Evolutionary conservation across 2,888 invertebrate species (phyloP), one percentile per base, ranked within the genome.

Genomic region (Aquatica leii): DNA sequence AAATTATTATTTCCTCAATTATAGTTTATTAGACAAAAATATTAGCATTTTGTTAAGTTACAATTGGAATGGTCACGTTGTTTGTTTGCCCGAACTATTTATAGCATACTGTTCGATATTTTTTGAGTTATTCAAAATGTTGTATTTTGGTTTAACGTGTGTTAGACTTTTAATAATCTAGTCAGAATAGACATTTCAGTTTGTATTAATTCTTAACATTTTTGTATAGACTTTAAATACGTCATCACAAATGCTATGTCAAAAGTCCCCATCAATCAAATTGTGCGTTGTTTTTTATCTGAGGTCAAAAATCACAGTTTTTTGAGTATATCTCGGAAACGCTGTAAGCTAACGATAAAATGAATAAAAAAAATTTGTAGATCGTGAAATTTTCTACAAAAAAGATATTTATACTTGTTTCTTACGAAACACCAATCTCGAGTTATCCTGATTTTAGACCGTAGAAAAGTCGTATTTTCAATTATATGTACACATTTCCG

Each of bases 281-380:
- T 37, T 37, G 37, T 37, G 37, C 37, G 37, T 37, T 37, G 37
- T 37, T 37, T 37, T 37, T 37, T 37, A 37, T 37, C 9, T 6
- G 24, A 24, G 24, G 24, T 24, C 24, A 24, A 24, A 24, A 6
- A 6, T 24, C 24, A 37, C 11, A 37, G 11, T 37, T 37, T 37
- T 37, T 37, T 37, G 11, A 4, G 37, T 37, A 37, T 24, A 37
- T 37, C 37, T 37, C 37, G 2, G 37, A 37, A 4, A 37, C 37
- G 11, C 2, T 11, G 37, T 5, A 11, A 12, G 37, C 37, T 37
- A 37, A 2, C 37, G 11, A 12, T 5, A 4, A 37, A 9, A 6
- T 6, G 37, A 2, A 6, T 11, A 12, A 11, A 37, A 4, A 12
- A 37, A 37, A 11, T 9, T n/a, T 37, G 37, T 37, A 37, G 37